These are phyloP conservation scores for Dione vanillae DNA, from an alignment of 2,888 invertebrate genomes.

Conservation along the genomic window DNA sequence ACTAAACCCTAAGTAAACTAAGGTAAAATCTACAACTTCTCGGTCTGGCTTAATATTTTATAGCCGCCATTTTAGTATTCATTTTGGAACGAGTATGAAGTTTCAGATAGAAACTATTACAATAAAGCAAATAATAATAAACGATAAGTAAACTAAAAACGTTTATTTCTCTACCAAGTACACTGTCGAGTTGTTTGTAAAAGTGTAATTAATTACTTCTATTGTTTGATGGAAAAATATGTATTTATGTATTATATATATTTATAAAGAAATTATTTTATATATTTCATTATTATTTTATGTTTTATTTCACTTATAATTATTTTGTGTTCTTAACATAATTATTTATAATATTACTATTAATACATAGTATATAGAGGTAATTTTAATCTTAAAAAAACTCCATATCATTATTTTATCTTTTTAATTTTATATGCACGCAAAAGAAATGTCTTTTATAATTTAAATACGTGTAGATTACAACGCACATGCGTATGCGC, in stretches of 20 bases:
- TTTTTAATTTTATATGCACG: background rate
- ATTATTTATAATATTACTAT: no score
- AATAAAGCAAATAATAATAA: background rate
- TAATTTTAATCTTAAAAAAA: no score
- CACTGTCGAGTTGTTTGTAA: background rate
- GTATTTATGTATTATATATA: no score
- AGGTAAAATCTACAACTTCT: background rate
- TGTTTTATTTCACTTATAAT: no score
- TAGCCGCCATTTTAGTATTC: background rate
- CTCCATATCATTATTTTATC: background rate
- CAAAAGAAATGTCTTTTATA: conserved; percentile 2
- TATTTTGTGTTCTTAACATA: no score
- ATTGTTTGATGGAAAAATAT: no score
- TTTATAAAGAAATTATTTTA: no score
- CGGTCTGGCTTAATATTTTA: background rate
- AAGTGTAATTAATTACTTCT: no score
- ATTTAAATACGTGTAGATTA: conserved; percentile 24
- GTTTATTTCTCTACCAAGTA: background rate
- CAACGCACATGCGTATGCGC: conserved; percentile 30
- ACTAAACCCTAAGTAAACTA: background rate
- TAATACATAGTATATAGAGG: no score
- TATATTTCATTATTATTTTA: no score
- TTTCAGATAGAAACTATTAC: background rate
- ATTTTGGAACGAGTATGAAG: background rate
- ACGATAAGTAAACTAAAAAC: background rate